phyloP scores from a whole-genome alignment of 2,888 invertebrate species.

The Caenorhabditis wallacei region DNA sequence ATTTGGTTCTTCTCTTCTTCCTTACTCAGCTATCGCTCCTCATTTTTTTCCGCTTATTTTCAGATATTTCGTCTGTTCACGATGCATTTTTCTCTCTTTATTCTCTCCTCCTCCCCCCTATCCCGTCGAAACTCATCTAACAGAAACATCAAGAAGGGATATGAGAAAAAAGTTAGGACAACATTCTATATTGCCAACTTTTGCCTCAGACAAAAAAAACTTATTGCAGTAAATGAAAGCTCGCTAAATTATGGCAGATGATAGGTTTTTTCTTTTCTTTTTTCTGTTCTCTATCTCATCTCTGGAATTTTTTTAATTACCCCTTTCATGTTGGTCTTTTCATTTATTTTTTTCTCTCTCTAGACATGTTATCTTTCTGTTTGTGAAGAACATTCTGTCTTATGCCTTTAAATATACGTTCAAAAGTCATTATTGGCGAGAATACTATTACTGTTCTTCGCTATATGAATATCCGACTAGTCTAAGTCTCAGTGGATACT shows the following conservation, averaged over 20 bases:
- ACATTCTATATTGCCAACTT: not conserved
- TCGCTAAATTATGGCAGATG: not conserved
- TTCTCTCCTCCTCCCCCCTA: not conserved
- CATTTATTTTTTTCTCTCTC: no score
- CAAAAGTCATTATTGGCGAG: no score
- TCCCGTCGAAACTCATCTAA: not conserved
- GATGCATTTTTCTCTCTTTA: not conserved
- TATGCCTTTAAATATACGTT: no score
- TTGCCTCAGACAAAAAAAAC: slow-evolving; percentile 1
- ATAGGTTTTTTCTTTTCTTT: not conserved
- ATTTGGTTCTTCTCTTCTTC: slow-evolving; percentile 39
- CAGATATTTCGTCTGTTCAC: slow-evolving; percentile 3
- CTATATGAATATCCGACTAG: no score
- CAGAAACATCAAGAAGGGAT: not conserved
- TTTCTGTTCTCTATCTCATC: not conserved
- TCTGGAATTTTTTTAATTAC: slow-evolving; percentile 3
- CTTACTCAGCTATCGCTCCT: slow-evolving; percentile 25
- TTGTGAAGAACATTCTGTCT: not conserved
- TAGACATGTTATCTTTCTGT: not conserved
- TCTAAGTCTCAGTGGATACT: no score
- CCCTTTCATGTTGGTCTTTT: not conserved
- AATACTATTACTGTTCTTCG: no score
- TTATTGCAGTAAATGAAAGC: not conserved
- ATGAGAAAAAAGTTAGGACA: not conserved
- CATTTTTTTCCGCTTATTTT: slow-evolving; percentile 5